Percentiles rank a stretch among this genome's conserved stretches.
These are phyloP conservation scores for Blastobasis lacticolella DNA, from an alignment of 2,888 invertebrate species.

Conservation along the genomic window DNA sequence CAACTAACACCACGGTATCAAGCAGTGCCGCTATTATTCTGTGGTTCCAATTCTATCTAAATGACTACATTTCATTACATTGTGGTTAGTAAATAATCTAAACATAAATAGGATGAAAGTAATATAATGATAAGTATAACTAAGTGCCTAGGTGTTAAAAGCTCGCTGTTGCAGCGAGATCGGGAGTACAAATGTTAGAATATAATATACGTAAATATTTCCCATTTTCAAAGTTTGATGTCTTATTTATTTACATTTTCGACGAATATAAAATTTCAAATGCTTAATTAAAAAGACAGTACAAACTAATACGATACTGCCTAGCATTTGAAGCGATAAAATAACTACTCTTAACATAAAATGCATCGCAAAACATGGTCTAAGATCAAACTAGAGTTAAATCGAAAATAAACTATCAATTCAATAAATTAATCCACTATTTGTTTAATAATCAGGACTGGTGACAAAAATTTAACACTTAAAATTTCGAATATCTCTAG, in stretches of 20 bases:
- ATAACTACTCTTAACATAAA: constrained; percentile 37
- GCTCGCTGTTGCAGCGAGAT: constrained; percentile 22
- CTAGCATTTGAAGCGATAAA: constrained; percentile 27
- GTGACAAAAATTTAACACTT: constrained; percentile 20
- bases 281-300: constrained; percentile 21
- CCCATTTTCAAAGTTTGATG: constrained; percentile 7
- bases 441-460: constrained; percentile 1
- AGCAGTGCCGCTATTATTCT: constrained; percentile 20
- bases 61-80: constrained; percentile 32
- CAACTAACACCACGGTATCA: background rate
- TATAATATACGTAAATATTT: constrained; percentile 7
- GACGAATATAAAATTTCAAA: constrained; percentile 35
- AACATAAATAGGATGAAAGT: constrained; percentile 54
- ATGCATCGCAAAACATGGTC: constrained; percentile 31
- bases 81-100: constrained; percentile 48
- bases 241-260: constrained; percentile 40
- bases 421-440: constrained; percentile 24
- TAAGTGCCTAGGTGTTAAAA: constrained; percentile 43
- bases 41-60: constrained; percentile 22
- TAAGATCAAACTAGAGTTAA: constrained; percentile 23
- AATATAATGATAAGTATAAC: constrained; percentile 26
- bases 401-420: constrained; percentile 11
- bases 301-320: constrained; percentile 17
- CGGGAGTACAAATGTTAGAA: constrained; percentile 16
- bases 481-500: constrained; percentile 22